These are phyloP conservation scores for Peribatodes rhomboidaria DNA, from an alignment of 2,888 invertebrate species.

Conservation along the genomic window DNA sequence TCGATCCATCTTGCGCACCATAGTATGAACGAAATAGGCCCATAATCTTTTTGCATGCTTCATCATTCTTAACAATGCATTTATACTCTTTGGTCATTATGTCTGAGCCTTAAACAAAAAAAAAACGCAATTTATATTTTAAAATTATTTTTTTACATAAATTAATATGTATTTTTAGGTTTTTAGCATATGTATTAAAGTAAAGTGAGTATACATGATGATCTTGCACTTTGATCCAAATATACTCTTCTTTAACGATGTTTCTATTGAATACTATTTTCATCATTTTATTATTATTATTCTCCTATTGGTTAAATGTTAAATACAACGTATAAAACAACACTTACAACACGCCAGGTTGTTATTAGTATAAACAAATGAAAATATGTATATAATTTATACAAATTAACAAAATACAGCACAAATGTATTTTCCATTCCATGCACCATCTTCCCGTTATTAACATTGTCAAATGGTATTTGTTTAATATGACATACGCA, in stretches of 20 bases:
- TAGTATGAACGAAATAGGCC: too few species aligned
- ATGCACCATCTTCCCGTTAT: slow-evolving; percentile 14
- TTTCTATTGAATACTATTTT: background rate
- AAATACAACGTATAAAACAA: slow-evolving; percentile 11
- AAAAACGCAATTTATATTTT: background rate
- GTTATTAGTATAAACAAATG: slow-evolving; percentile 13
- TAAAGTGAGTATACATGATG: too few species aligned
- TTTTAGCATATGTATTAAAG: too few species aligned
- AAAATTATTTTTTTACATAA: too few species aligned
- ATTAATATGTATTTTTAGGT: too few species aligned
- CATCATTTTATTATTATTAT: background rate
- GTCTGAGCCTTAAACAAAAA: background rate
- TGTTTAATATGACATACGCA: slow-evolving; percentile 21
- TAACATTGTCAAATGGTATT: background rate
- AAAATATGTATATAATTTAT: background rate
- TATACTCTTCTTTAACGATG: background rate
- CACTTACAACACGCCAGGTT: slow-evolving; percentile 15
- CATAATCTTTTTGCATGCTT: background rate
- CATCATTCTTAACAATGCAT: background rate
- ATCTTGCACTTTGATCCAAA: background rate
- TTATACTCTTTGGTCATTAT: background rate
- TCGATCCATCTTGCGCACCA: too few species aligned
- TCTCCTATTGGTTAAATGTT: background rate
- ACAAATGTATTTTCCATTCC: slow-evolving; percentile 10
- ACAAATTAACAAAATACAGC: background rate